These are phyloP conservation scores for Hydrolagus affinis DNA, from an alignment of 2,113 vertebrate species.

Conservation along the genomic window DNA sequence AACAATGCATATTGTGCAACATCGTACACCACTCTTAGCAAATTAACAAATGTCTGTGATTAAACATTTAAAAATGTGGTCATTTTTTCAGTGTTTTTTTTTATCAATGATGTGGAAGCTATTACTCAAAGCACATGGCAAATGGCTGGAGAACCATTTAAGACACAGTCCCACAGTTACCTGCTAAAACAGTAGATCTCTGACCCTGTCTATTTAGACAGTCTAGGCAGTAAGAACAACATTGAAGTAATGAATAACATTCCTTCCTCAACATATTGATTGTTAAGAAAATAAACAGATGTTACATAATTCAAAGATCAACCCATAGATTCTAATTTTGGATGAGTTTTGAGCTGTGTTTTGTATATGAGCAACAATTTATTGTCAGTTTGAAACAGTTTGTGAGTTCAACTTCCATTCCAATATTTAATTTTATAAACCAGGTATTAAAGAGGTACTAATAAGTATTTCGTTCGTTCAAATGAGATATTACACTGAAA, in stretches of 20 bases:
- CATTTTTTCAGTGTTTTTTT: neutral
- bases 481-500: too few species aligned
- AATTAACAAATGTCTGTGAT: neutral
- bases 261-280: neutral
- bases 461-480: too few species aligned
- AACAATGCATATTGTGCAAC: neutral
- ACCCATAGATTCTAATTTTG: slow-evolving; percentile 14
- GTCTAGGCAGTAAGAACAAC: neutral
- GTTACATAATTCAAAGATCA: slow-evolving; percentile 1
- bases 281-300: slow-evolving; percentile 13
- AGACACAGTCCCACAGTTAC: neutral
- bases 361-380: neutral
- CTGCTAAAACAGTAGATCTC: neutral
- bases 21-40: neutral
- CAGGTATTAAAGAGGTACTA: too few species aligned
- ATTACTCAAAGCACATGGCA: neutral
- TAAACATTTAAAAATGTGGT: neutral
- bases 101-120: neutral
- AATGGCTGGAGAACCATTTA: neutral
- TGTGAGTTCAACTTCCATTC: too few species aligned
- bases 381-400: too few species aligned
- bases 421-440: too few species aligned
- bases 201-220: slow-evolving; percentile 14
- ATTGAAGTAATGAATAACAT: slow-evolving; percentile 12
- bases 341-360: slow-evolving; percentile 10